Percentiles rank a stretch among this genome's conserved stretches.
Evolutionary conservation across 2,888 invertebrate genomes (phyloP).

Genomic region (Aricia artaxerxes): DNA sequence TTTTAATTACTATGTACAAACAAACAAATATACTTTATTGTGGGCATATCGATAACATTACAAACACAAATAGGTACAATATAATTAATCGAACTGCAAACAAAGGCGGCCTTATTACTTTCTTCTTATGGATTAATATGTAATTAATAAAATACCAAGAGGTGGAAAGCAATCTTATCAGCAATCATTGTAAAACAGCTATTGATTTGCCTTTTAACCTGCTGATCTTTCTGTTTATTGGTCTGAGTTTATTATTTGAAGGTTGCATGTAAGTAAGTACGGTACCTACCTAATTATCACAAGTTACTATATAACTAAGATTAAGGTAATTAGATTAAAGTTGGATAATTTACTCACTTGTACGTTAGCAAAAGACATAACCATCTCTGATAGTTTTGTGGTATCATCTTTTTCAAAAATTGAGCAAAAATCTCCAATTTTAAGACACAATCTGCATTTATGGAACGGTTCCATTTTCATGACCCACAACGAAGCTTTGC

Average conservation of each 20-base stretch:
- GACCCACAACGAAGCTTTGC: not conserved
- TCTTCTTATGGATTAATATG: not conserved
- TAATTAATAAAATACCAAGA: no score
- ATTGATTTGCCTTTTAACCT: not conserved
- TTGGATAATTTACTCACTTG: constrained; percentile 52
- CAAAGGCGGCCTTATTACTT: no score
- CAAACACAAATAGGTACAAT: no score
- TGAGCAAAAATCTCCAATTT: constrained; percentile 74
- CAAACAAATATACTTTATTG: no score
- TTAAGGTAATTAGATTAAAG: not conserved
- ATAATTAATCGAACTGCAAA: no score
- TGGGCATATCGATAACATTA: no score
- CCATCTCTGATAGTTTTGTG: constrained; percentile 72
- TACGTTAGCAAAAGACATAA: constrained; percentile 71
- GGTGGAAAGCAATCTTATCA: not conserved
- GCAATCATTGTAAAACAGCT: not conserved
- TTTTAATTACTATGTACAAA: not conserved
- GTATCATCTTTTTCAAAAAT: constrained; percentile 75
- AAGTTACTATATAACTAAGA: no score
- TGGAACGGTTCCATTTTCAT: constrained; percentile 53
- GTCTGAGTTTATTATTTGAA: not conserved
- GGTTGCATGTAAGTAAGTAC: not conserved
- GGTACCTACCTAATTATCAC: no score
- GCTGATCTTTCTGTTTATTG: not conserved
- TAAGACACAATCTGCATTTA: constrained; percentile 72